Evolutionary conservation across 2,888 invertebrate genomes (phyloP).

Genomic region (Ophion slaviceki): DNA sequence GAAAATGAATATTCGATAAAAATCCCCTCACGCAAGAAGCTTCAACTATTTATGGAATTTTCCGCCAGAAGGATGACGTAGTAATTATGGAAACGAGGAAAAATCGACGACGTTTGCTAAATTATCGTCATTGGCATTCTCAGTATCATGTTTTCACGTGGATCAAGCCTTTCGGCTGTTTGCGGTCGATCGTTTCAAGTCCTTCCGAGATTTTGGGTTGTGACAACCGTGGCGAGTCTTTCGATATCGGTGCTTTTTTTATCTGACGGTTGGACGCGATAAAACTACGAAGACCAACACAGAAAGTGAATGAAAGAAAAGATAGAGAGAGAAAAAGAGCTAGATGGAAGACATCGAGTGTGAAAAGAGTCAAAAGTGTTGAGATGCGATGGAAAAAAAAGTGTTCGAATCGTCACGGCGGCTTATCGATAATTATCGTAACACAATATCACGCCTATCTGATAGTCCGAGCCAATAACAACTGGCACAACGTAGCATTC

Average conservation of each 20-base stretch:
- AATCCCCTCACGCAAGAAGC: background rate
- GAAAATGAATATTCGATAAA: background rate
- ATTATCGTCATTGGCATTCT: too few species aligned
- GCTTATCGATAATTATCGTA: conserved; percentile 71
- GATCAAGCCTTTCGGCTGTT: background rate
- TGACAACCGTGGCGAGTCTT: background rate
- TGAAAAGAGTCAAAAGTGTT: background rate
- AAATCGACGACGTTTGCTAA: too few species aligned
- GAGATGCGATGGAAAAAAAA: background rate
- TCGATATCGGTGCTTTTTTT: conserved; percentile 4
- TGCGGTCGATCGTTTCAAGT: background rate
- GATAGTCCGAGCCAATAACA: conserved; percentile 62
- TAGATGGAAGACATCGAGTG: background rate
- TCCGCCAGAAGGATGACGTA: background rate
- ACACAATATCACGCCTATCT: conserved; percentile 68
- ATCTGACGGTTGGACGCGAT: background rate
- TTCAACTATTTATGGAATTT: background rate
- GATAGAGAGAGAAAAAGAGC: background rate
- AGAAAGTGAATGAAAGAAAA: background rate
- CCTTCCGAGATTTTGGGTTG: background rate
- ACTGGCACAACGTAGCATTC: conserved; percentile 49
- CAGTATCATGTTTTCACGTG: background rate
- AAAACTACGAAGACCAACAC: background rate
- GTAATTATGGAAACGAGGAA: background rate
- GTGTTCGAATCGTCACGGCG: conserved; percentile 45